Conservation (phyloP, 2,888 invertebrate species). For the Tipula vernalis region DNA sequence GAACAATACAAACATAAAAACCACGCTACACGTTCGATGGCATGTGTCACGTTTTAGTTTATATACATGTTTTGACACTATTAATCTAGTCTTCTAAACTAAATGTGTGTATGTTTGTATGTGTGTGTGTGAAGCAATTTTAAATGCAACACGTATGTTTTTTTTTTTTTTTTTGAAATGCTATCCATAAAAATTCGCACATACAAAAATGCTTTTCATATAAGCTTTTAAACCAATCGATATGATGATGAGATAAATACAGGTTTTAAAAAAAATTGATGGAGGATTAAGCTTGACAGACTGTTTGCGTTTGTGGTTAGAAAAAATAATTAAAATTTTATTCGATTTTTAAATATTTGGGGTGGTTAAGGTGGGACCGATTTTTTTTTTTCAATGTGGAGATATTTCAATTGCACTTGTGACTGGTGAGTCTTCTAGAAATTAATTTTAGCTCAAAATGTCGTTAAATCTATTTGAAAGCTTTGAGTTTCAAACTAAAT, state of each 20-base stretch:
- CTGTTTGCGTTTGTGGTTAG: not conserved
- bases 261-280: not conserved
- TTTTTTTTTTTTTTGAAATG: not conserved
- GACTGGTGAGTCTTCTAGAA: too few relatives aligned
- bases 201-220: not conserved
- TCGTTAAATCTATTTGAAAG: too few relatives aligned
- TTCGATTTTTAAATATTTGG: not conserved
- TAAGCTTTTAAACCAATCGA: not conserved
- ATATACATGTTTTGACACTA: not conserved
- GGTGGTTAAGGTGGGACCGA: too few relatives aligned
- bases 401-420: too few relatives aligned
- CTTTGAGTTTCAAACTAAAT: too few relatives aligned
- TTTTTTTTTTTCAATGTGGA: too few relatives aligned
- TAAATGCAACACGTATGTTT: not conserved
- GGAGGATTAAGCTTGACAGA: not conserved
- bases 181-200: not conserved
- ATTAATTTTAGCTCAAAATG: too few relatives aligned
- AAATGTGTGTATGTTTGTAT: not conserved
- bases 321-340: not conserved
- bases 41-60: not conserved
- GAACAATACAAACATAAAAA: not conserved
- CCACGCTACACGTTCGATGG: not conserved
- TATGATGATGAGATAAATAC: not conserved
- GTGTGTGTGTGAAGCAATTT: not conserved
- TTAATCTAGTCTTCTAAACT: not conserved